Conservation (phyloP, 2,888 invertebrate species). For the Arrhopalites spinosus region DNA sequence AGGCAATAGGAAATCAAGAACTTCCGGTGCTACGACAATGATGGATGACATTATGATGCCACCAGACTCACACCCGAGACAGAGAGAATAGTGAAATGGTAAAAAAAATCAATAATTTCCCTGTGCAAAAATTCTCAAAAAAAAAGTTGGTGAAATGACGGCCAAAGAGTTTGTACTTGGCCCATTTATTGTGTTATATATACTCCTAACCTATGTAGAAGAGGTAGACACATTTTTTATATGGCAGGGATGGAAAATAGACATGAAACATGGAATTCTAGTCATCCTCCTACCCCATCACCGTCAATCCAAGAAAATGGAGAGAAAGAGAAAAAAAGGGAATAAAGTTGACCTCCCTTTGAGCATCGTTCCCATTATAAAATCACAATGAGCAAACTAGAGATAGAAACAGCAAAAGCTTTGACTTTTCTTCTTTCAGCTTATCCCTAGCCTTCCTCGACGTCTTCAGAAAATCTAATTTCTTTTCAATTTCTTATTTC, state of each 20-base stretch:
- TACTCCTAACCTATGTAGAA: too few species aligned
- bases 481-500: constrained; percentile 4
- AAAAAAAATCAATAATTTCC: constrained; percentile 17
- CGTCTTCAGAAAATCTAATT: constrained; percentile 1
- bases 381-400: constrained; percentile 1
- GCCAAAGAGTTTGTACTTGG: too few species aligned
- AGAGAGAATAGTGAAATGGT: background rate
- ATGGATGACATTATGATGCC: constrained; percentile 21
- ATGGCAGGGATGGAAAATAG: too few species aligned
- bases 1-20: constrained; percentile 28
- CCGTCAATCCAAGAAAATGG: background rate
- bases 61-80: background rate
- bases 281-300: too few species aligned
- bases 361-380: background rate
- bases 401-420: background rate
- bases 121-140: too few species aligned
- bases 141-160: too few species aligned
- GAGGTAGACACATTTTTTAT: background rate
- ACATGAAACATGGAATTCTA: too few species aligned
- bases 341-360: constrained; percentile 7
- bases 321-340: background rate
- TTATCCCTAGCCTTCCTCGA: background rate
- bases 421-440: background rate
- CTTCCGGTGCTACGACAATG: constrained; percentile 30
- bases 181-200: too few species aligned